phyloP scores from a whole-genome alignment of 2,888 invertebrate genomes.

The Hemicrepidius hirtus region DNA sequence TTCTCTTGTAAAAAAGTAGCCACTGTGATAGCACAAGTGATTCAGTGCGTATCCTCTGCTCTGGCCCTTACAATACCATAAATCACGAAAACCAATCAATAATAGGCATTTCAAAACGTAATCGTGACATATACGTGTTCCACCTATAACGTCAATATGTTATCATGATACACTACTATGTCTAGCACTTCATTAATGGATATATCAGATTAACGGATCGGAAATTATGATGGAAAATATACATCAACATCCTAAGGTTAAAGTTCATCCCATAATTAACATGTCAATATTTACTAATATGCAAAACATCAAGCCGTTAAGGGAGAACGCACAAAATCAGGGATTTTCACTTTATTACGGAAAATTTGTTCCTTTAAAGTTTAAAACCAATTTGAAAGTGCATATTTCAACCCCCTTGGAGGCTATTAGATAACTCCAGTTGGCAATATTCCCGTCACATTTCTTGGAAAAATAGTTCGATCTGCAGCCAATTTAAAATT shows the following conservation, averaged over 20 bases:
- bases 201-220: slow-evolving; percentile 22
- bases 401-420: no score
- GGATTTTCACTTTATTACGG: not conserved
- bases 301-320: slow-evolving; percentile 5
- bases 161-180: slow-evolving; percentile 13
- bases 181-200: slow-evolving; percentile 25
- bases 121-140: slow-evolving; percentile 13
- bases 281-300: not conserved
- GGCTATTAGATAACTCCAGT: no score
- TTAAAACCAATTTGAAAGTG: not conserved
- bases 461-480: no score
- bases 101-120: slow-evolving; percentile 6
- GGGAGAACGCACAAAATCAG: not conserved
- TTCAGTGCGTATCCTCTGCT: no score
- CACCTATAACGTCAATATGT: slow-evolving; percentile 5
- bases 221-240: slow-evolving; percentile 27
- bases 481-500: no score
- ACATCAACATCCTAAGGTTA: slow-evolving; percentile 18
- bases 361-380: not conserved
- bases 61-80: not conserved
- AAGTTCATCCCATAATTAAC: slow-evolving; percentile 12
- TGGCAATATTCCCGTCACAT: no score
- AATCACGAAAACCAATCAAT: slow-evolving; percentile 17
- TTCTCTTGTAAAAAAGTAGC: no score
- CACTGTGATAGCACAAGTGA: no score